Conservation (phyloP, 2,888 invertebrate genomes). For the Caenorhabditis japonica region DNA sequence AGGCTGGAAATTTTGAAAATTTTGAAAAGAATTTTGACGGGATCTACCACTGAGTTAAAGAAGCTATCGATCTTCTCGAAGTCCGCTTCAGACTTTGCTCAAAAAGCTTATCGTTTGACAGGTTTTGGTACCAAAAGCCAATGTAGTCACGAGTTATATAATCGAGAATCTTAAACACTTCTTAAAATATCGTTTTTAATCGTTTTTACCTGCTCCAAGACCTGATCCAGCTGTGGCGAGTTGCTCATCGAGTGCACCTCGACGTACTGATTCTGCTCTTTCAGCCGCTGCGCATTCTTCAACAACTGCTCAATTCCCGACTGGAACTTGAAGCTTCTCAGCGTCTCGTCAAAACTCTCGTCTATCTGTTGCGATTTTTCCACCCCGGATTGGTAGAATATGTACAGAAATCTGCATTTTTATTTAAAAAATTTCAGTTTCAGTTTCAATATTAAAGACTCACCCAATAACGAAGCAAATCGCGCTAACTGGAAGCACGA, state of each 20-base stretch:
- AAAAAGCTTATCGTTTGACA: constrained; percentile 70
- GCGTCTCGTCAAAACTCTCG: constrained; percentile 33
- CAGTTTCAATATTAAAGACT: constrained; percentile 41
- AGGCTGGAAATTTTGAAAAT: constrained; percentile 60
- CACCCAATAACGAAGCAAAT: too few species aligned
- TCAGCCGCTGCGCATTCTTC: constrained; percentile 46
- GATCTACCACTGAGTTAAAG: constrained; percentile 69
- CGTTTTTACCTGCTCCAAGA: constrained; percentile 61
- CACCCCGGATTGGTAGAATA: constrained; percentile 55
- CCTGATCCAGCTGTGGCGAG: constrained; percentile 59
- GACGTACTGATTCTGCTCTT: constrained; percentile 46
- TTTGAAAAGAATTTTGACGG: too few species aligned
- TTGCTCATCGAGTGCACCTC: constrained; percentile 65
- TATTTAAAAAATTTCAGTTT: too few species aligned
- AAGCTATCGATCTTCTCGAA: constrained; percentile 67
- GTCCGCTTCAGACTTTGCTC: constrained; percentile 69
- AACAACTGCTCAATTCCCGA: constrained; percentile 61
- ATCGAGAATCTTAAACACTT: constrained; percentile 63
- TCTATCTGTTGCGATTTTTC: constrained; percentile 39
- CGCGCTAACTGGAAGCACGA: constrained; percentile 46
- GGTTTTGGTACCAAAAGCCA: constrained; percentile 73
- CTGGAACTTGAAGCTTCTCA: constrained; percentile 41
- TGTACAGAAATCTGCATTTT: constrained; percentile 49
- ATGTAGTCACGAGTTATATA: constrained; percentile 74
- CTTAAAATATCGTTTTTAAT: background rate